These are phyloP conservation scores for Pithecia hirsuta DNA, from an alignment of 2,797 vertebrate genomes.

Conservation along the genomic window DNA sequence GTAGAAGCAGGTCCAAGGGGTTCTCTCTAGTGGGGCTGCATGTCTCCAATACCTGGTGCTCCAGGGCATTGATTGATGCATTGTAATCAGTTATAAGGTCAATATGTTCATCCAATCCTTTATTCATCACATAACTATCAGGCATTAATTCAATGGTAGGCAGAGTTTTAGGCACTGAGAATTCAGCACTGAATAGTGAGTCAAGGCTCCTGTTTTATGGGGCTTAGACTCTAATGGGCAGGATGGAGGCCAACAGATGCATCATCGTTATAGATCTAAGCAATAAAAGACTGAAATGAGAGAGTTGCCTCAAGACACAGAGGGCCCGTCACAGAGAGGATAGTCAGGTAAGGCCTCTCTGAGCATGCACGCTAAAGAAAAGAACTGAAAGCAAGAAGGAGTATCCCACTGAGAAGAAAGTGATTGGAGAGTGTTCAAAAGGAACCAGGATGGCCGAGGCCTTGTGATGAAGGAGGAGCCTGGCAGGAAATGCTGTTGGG, in stretches of 20 bases:
- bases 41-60: neutral
- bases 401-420: neutral
- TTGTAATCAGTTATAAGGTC: neutral
- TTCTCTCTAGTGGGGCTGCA: neutral
- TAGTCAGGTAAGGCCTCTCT: neutral
- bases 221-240: neutral
- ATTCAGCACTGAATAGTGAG: neutral
- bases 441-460: neutral
- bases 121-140: neutral
- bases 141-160: neutral
- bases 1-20: neutral
- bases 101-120: neutral
- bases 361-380: neutral
- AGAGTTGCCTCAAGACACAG: neutral
- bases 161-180: neutral
- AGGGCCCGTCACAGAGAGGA: rapidly evolving
- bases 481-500: no score
- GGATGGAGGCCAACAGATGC: neutral
- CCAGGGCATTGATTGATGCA: neutral
- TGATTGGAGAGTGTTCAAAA: neutral
- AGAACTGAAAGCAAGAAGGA: neutral
- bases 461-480: neutral
- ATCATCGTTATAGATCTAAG: neutral
- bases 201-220: neutral
- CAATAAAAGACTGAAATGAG: neutral